phyloP scores from a whole-genome alignment of 2,797 vertebrate genomes.

The Lophius americanus region DNA sequence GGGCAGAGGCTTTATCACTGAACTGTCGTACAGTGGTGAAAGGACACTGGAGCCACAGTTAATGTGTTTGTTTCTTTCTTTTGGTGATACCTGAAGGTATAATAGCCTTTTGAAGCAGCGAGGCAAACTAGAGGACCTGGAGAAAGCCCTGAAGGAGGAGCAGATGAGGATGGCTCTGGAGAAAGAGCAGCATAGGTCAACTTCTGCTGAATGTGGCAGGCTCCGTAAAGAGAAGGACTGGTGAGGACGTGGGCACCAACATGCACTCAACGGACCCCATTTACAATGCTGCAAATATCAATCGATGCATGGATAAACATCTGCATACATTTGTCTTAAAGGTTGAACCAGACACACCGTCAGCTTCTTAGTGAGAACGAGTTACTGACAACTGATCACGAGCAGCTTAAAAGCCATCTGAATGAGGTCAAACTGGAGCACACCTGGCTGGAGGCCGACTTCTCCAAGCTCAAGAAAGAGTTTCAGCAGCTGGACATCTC shows the following conservation, averaged over 20 bases:
- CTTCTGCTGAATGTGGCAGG: constrained; percentile 87
- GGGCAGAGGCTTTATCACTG: neutral
- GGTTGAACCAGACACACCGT: constrained; percentile 87
- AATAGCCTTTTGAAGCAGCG: constrained; percentile 90
- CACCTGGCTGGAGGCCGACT: constrained; percentile 90
- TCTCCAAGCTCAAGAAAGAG: constrained; percentile 91
- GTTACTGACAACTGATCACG: constrained; percentile 87
- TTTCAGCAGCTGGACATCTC: constrained; percentile 93
- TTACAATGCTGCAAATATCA: neutral
- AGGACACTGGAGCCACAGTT: neutral
- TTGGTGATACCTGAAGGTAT: constrained; percentile 76
- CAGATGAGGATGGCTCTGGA: constrained; percentile 91
- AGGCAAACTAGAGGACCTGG: constrained; percentile 88
- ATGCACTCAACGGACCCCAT: rapidly evolving
- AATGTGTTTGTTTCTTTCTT: neutral
- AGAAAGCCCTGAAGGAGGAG: constrained; percentile 88
- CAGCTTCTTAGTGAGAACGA: constrained; percentile 90
- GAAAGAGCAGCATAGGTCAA: constrained; percentile 86
- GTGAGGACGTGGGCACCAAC: constrained; percentile 69
- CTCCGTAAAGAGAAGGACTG: constrained; percentile 91
- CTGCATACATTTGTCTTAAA: constrained; percentile 39
- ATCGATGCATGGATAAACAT: neutral
- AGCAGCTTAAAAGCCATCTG: constrained; percentile 89
- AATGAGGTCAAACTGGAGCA: constrained; percentile 91
- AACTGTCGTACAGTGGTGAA: neutral